Percentiles rank a stretch among this genome's conserved stretches.
These are phyloP conservation scores for Penaeus chinensis DNA, from an alignment of 1,140 invertebrate species.

Conservation along the genomic window DNA sequence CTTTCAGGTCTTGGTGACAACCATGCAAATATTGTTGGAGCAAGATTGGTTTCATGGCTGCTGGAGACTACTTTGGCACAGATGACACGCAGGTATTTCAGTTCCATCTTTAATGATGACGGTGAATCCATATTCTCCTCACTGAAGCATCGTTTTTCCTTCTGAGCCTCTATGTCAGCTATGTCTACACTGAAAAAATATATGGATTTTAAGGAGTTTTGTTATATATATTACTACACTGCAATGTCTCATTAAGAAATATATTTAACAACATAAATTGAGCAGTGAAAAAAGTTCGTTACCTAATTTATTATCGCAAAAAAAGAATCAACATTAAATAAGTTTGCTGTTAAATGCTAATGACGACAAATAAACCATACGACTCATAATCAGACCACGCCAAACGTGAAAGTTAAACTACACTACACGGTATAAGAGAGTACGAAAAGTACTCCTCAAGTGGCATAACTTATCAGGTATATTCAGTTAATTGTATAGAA, in stretches of 20 bases:
- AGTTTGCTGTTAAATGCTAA: background rate
- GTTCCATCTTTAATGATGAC: slow-evolving; percentile 11
- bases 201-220: background rate
- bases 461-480: no score
- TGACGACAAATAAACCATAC: background rate
- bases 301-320: background rate
- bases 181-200: background rate
- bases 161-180: background rate
- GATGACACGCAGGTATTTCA: background rate
- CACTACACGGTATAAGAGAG: no score
- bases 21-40: background rate
- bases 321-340: background rate
- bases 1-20: background rate
- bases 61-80: background rate
- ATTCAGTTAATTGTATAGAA: no score
- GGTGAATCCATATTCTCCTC: background rate
- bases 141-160: background rate
- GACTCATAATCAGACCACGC: background rate
- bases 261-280: background rate
- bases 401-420: background rate
- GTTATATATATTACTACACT: background rate
- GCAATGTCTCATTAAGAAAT: background rate
- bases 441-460: no score
- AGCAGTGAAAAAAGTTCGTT: background rate
- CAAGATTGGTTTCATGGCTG: slow-evolving; percentile 4